Evolutionary conservation across 2,888 invertebrate genomes (phyloP).

Genomic region (Philhelius pedissequus): DNA sequence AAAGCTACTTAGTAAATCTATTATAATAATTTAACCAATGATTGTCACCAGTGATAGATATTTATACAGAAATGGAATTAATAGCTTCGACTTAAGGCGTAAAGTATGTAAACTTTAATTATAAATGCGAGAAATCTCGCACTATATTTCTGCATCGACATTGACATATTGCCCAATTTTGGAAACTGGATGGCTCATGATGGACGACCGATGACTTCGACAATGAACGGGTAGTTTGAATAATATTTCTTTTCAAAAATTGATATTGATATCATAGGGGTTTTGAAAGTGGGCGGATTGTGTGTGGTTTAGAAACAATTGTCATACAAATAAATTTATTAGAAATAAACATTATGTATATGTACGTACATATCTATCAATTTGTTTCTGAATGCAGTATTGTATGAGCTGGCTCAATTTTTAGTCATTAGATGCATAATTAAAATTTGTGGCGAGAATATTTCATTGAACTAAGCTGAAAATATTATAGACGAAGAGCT

Average conservation of each 20-base stretch:
- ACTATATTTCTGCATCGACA: conserved; percentile 43
- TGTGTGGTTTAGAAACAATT: neutral
- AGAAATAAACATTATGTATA: neutral
- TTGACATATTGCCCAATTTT: conserved; percentile 52
- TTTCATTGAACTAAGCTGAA: no score
- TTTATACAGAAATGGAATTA: conserved; percentile 27
- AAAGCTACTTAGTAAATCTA: conserved; percentile 13
- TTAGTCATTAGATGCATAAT: no score
- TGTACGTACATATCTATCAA: no score
- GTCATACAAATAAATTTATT: neutral
- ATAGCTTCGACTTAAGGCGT: conserved; percentile 29
- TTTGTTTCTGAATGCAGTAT: neutral
- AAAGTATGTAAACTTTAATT: conserved; percentile 37
- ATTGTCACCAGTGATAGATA: conserved; percentile 11
- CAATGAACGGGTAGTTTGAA: neutral
- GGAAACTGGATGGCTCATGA: conserved; percentile 47
- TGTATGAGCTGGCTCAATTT: no score
- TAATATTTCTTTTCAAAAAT: neutral
- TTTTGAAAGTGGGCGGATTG: neutral
- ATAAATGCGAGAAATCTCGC: conserved; percentile 53
- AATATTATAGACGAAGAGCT: no score
- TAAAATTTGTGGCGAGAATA: no score
- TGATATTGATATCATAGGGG: neutral
- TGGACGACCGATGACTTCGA: conserved; percentile 25
- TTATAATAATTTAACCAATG: conserved; percentile 1